A percentile compares a stretch with the other conserved stretches of the same genome.
Evolutionary conservation across 1,140 invertebrate genomes (phyloP).

Genomic region (Camponotus pennsylvanicus): DNA sequence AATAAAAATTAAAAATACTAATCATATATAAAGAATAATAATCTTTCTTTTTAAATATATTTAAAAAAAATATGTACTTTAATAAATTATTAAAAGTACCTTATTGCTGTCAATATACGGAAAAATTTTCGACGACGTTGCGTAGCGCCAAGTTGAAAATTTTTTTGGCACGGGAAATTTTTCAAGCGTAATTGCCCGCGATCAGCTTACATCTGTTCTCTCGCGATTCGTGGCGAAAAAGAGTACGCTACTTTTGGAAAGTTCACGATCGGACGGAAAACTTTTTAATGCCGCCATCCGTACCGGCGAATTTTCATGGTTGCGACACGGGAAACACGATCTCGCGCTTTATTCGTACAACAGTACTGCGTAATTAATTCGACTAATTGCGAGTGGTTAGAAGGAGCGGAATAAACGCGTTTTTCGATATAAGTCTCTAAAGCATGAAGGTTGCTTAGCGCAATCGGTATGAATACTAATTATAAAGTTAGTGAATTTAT

Average conservation of each 20-base stretch:
- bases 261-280: constrained; percentile 44
- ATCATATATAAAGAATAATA: background rate
- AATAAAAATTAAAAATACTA: background rate
- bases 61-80: background rate
- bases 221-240: constrained; percentile 2
- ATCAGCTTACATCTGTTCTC: constrained; percentile 24
- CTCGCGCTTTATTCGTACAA: constrained; percentile 28
- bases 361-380: constrained; percentile 50
- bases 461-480: background rate
- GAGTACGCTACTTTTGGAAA: constrained; percentile 14
- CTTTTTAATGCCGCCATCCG: constrained; percentile 54
- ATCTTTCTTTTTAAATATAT: background rate
- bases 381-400: constrained; percentile 36
- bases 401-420: constrained; percentile 29
- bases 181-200: constrained; percentile 50
- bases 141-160: background rate
- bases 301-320: constrained; percentile 16
- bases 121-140: background rate
- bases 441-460: background rate
- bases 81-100: background rate
- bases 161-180: background rate
- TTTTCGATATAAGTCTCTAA: constrained; percentile 38
- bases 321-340: constrained; percentile 11
- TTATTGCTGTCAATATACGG: background rate
- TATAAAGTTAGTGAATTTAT: constrained; percentile 34